Conservation (phyloP, 2,113 vertebrate species). For the Amazona vittata region DNA sequence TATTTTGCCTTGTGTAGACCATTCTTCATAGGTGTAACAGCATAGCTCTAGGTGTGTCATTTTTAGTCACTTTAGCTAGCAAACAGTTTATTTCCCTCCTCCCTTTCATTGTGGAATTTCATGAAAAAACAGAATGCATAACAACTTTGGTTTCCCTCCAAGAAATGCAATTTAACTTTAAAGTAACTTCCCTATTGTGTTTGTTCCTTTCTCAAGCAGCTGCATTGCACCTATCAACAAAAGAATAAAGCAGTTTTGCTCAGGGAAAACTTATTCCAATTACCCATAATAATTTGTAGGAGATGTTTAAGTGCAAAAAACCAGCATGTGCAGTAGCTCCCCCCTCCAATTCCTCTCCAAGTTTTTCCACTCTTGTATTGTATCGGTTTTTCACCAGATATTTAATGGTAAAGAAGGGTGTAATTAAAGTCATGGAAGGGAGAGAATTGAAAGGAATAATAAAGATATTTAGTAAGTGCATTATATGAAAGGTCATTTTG, state of each 20-base stretch:
- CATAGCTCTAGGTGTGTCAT: not conserved
- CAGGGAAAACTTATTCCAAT: conserved; percentile 59
- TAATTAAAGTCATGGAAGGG: conserved; percentile 63
- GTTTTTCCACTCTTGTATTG: conserved; percentile 57
- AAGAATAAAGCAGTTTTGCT: conserved; percentile 70
- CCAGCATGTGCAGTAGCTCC: not conserved
- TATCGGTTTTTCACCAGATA: conserved; percentile 50
- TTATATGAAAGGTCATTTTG: conserved; percentile 29
- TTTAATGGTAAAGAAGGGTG: conserved; percentile 26
- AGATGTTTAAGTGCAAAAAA: conserved; percentile 65
- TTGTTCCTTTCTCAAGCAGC: conserved; percentile 58
- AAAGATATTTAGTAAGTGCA: conserved; percentile 1
- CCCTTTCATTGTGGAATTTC: not conserved
- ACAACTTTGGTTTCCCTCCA: not conserved
- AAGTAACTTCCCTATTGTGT: conserved; percentile 53
- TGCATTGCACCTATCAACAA: conserved; percentile 66
- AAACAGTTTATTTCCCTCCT: not conserved
- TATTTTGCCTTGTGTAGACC: not conserved
- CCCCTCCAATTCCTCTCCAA: not conserved
- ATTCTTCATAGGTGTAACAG: not conserved
- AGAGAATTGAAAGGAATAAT: not conserved
- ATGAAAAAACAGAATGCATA: not conserved
- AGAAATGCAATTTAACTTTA: conserved; percentile 51
- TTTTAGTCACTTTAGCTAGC: not conserved
- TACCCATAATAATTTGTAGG: conserved; percentile 69